Percentiles rank a stretch among this genome's conserved stretches.
Conservation (phyloP, 2,113 vertebrate species). For the Noturus placidus region DNA sequence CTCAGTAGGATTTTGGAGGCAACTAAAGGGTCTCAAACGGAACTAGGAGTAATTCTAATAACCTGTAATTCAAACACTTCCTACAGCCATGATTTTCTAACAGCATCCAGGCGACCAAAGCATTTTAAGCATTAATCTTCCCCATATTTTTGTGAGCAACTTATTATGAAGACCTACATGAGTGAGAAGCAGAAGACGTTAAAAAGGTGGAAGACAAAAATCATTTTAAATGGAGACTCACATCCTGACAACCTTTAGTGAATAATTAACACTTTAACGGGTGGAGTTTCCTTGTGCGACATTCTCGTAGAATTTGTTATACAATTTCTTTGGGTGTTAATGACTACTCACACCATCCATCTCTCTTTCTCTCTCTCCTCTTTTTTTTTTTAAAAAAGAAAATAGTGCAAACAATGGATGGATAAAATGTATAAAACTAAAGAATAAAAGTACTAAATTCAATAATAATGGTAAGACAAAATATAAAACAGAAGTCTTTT, state of each 20-base stretch:
- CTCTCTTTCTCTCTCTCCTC: too few species aligned
- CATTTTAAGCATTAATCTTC: background rate
- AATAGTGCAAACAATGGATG: too few species aligned
- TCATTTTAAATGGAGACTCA: background rate
- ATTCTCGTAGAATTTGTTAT: slow-evolving; percentile 4
- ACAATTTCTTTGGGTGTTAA: slow-evolving; percentile 16
- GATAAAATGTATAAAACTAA: too few species aligned
- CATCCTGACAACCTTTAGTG: background rate
- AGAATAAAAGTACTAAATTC: too few species aligned
- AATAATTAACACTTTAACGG: slow-evolving; percentile 20
- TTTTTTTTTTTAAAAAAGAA: too few species aligned
- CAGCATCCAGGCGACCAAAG: background rate
- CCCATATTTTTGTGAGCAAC: background rate
- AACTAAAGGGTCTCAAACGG: background rate
- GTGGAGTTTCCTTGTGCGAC: slow-evolving; percentile 16
- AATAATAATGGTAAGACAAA: too few species aligned
- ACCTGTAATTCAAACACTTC: background rate
- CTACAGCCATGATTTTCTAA: background rate
- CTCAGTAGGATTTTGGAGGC: background rate
- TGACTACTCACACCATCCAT: slow-evolving; percentile 6
- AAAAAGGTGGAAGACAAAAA: background rate
- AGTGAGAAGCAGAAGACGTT: background rate
- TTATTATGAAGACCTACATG: background rate
- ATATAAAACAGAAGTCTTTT: too few species aligned
- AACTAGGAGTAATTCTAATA: background rate